Percentiles rank a stretch among this genome's conserved stretches.
Evolutionary conservation across 2,888 invertebrate species (phyloP).

Genomic region (Baronia brevicornis): DNA sequence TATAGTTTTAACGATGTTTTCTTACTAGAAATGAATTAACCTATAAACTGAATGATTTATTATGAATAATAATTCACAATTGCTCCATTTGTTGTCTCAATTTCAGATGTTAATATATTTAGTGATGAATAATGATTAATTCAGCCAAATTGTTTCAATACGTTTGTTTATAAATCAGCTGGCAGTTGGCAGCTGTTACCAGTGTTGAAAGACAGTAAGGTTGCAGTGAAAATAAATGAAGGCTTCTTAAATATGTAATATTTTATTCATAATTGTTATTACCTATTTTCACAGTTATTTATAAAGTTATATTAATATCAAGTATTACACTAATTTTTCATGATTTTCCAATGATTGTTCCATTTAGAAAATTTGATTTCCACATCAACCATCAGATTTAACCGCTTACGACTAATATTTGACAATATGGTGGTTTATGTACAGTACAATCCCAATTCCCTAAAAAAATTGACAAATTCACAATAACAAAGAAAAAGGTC

Average conservation of each 20-base stretch:
- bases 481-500: conserved; percentile 76
- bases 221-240: conserved; percentile 43
- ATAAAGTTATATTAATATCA: conserved; percentile 78
- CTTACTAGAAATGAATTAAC: no score
- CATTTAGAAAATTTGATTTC: conserved; percentile 74
- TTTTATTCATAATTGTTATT: conserved; percentile 77
- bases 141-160: no score
- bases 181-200: no score
- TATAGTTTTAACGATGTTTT: no score
- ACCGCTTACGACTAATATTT: conserved; percentile 61
- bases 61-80: no score
- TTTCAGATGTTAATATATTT: no score
- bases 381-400: conserved; percentile 69
- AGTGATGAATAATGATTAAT: no score
- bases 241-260: conserved; percentile 72
- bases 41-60: no score
- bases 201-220: not conserved
- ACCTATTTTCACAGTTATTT: conserved; percentile 77
- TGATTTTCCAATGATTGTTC: conserved; percentile 73
- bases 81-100: no score
- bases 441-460: conserved; percentile 82
- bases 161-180: no score
- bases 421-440: conserved; percentile 73
- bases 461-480: conserved; percentile 82
- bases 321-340: conserved; percentile 74